Evolutionary conservation across 2,888 invertebrate species (phyloP).

Genomic region (Chrysolina haemoptera): DNA sequence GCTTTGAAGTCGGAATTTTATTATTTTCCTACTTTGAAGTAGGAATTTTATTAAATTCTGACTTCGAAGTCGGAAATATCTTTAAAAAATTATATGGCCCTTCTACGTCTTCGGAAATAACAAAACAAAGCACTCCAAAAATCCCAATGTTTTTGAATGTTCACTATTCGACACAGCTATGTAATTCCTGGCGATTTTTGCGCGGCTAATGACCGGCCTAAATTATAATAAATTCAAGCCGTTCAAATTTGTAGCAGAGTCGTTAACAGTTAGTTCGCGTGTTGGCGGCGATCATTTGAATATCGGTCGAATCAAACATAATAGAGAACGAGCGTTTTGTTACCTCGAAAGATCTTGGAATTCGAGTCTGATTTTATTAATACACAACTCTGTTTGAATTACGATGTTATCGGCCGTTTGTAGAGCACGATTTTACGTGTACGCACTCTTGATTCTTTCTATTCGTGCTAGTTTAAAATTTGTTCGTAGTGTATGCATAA

Average conservation of each 20-base stretch:
- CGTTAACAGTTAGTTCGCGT: slow-evolving; percentile 65
- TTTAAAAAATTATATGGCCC: too few species aligned
- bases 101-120: too few species aligned
- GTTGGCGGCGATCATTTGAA: slow-evolving; percentile 62
- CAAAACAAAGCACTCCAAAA: too few species aligned
- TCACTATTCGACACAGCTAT: background rate
- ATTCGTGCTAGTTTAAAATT: slow-evolving; percentile 39
- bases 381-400: slow-evolving; percentile 56
- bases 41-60: too few species aligned
- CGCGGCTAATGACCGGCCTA: slow-evolving; percentile 25
- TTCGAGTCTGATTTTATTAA: slow-evolving; percentile 60
- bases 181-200: background rate
- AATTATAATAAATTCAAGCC: slow-evolving; percentile 45
- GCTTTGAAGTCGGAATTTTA: too few species aligned
- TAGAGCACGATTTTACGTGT: slow-evolving; percentile 37
- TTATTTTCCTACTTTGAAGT: too few species aligned
- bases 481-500: background rate
- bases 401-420: slow-evolving; percentile 55
- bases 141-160: background rate
- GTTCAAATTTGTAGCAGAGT: slow-evolving; percentile 51
- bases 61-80: too few species aligned
- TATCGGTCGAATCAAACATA: slow-evolving; percentile 64
- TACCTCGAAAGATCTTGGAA: slow-evolving; percentile 58
- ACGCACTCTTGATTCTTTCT: slow-evolving; percentile 31
- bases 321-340: slow-evolving; percentile 64